A percentile compares a stretch with the other conserved stretches of the same genome.
Conservation (phyloP, 2,797 vertebrate species). For the Nyctalus aviator region DNA sequence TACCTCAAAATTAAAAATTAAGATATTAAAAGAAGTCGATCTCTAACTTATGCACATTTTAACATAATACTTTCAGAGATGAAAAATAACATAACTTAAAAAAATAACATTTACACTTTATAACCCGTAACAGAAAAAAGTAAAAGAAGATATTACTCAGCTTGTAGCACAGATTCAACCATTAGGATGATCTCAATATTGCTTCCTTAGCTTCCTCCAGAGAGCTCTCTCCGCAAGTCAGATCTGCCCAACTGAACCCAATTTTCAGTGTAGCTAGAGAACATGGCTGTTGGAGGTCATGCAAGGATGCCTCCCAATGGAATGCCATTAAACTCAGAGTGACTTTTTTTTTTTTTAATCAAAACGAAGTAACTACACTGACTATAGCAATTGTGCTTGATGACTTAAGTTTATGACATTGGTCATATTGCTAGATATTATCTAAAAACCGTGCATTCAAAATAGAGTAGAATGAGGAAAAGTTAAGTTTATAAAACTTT, state of each 20-base stretch:
- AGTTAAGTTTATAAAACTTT: background rate
- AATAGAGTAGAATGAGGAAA: background rate
- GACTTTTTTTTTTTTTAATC: background rate
- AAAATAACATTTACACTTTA: slow-evolving; percentile 9
- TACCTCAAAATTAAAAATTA: slow-evolving; percentile 11
- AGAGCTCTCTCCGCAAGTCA: background rate
- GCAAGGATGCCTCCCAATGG: background rate
- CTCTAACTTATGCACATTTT: background rate
- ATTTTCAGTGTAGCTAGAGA: background rate
- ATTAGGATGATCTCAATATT: background rate
- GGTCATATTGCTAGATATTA: background rate
- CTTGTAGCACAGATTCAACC: background rate
- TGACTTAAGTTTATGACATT: background rate
- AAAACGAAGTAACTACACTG: background rate
- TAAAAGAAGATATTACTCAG: background rate
- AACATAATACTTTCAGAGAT: slow-evolving; percentile 14
- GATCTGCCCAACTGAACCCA: background rate
- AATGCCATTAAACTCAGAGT: background rate
- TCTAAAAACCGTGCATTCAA: background rate
- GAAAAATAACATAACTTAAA: slow-evolving; percentile 31
- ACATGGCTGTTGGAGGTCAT: background rate
- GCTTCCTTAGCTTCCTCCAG: background rate
- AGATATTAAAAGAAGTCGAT: slow-evolving; percentile 24
- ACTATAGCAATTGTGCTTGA: background rate
- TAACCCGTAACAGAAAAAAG: slow-evolving; percentile 10